Percentiles rank a stretch among this genome's conserved stretches.
phyloP scores from a whole-genome alignment of 2,888 invertebrate species.

The Vannuccia rotundouncinata region DNA sequence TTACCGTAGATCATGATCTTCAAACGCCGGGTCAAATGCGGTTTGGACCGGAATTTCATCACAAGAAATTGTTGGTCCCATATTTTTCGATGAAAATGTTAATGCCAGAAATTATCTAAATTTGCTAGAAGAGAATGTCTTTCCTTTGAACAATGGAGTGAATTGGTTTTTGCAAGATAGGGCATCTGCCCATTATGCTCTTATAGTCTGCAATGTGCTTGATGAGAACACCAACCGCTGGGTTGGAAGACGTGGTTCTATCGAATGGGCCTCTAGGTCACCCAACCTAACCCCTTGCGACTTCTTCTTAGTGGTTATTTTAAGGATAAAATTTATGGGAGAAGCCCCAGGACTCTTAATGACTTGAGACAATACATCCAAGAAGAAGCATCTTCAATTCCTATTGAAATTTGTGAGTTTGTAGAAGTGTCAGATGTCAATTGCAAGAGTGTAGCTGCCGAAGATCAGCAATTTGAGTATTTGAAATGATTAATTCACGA shows the following conservation, averaged over 20 bases:
- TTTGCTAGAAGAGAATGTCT: not conserved
- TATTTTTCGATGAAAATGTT: slow-evolving; percentile 12
- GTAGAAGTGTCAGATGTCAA: too few relatives aligned
- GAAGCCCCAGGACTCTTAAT: not conserved
- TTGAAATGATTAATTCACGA: too few relatives aligned
- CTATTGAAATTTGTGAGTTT: not conserved
- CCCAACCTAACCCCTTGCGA: not conserved
- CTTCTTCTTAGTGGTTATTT: not conserved
- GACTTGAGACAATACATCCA: not conserved
- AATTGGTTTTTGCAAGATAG: slow-evolving; percentile 6
- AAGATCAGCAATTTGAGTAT: too few relatives aligned
- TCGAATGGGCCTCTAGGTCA: not conserved
- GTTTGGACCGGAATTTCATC: not conserved
- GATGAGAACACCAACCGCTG: not conserved
- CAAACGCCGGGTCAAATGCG: not conserved
- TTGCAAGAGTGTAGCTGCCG: too few relatives aligned
- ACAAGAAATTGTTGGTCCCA: not conserved
- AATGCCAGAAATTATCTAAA: not conserved
- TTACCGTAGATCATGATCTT: not conserved
- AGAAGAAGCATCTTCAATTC: not conserved
- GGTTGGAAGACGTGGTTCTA: not conserved
- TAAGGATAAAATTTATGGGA: not conserved
- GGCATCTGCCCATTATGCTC: not conserved
- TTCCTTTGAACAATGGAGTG: not conserved
- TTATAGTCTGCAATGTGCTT: not conserved